Conservation (phyloP, 2,113 vertebrate species). For the Bubo blakistoni region DNA sequence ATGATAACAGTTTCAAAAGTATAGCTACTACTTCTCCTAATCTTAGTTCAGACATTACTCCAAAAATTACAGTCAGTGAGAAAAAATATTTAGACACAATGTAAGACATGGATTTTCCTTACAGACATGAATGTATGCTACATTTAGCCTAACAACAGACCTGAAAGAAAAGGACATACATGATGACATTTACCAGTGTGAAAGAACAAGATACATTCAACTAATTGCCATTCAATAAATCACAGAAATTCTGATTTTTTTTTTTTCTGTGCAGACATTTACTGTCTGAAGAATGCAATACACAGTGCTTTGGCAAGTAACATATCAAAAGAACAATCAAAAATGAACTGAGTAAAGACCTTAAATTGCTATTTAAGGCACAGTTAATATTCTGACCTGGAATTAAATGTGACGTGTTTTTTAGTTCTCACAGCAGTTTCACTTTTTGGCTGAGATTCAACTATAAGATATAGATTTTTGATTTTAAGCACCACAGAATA, state of each 20-base stretch:
- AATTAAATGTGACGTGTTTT: neutral
- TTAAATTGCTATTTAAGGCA: neutral
- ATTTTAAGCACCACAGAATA: neutral
- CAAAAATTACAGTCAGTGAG: neutral
- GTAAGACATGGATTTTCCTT: neutral
- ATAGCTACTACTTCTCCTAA: neutral
- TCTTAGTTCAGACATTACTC: neutral
- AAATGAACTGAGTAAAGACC: neutral
- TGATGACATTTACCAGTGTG: neutral
- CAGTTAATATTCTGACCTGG: neutral
- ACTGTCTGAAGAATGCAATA: neutral
- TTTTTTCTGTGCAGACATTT: neutral
- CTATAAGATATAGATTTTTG: neutral
- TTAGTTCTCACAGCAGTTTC: neutral
- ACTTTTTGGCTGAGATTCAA: neutral
- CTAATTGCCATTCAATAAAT: neutral
- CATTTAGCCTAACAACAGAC: neutral
- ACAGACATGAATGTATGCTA: neutral
- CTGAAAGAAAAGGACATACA: neutral
- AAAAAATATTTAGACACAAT: neutral
- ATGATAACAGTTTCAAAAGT: neutral
- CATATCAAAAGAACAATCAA: neutral
- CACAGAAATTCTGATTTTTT: neutral
- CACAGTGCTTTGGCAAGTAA: neutral
- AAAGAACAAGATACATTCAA: neutral